These are phyloP conservation scores for Smutsia temminckii DNA, from an alignment of 2,797 vertebrate species.

Conservation along the genomic window DNA sequence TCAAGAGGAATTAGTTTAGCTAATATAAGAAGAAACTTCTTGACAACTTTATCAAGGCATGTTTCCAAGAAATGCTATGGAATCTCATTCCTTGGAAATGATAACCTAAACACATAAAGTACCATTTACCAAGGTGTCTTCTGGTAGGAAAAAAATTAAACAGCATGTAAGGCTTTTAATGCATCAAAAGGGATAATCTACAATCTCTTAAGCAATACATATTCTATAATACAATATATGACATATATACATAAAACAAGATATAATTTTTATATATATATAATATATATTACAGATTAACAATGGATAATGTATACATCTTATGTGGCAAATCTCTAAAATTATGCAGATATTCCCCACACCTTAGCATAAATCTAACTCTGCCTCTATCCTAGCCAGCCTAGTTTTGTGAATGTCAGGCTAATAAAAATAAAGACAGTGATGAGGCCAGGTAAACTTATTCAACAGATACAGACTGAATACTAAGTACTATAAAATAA, in stretches of 20 bases:
- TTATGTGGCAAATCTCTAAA: slow-evolving; percentile 27
- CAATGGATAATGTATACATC: background rate
- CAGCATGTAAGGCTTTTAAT: background rate
- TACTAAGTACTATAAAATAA: slow-evolving; percentile 38
- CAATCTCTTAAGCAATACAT: background rate
- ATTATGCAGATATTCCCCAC: background rate
- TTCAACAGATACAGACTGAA: background rate
- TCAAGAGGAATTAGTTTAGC: background rate
- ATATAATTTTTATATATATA: too few relatives aligned
- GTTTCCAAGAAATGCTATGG: slow-evolving; percentile 45
- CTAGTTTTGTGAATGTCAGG: slow-evolving; percentile 29
- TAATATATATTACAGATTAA: slow-evolving; percentile 18
- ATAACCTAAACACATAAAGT: background rate
- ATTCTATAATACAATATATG: too few relatives aligned
- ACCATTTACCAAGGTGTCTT: slow-evolving; percentile 22
- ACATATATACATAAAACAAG: too few relatives aligned
- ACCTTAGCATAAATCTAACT: background rate
- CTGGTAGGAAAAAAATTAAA: background rate
- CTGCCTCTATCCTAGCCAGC: background rate
- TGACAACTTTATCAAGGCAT: background rate
- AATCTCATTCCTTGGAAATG: slow-evolving; percentile 26
- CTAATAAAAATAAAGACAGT: slow-evolving; percentile 41
- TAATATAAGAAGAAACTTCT: background rate
- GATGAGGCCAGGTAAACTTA: slow-evolving; percentile 9
- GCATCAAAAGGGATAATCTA: background rate